phyloP scores from a whole-genome alignment of 2,888 invertebrate species.

The Furcula furcula region DNA sequence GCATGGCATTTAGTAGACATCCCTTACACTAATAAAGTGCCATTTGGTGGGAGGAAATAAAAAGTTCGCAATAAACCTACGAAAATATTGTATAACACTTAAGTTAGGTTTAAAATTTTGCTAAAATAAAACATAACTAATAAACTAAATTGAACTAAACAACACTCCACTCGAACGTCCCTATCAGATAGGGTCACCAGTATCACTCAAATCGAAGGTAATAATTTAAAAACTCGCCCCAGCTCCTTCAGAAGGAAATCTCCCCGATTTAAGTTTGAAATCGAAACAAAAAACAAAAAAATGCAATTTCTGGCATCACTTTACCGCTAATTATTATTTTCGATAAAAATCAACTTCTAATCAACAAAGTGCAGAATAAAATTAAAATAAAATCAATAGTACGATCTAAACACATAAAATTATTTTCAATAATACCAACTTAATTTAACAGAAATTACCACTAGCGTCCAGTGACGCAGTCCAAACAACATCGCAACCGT shows the following conservation, averaged over 20 bases:
- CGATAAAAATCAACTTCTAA: constrained; percentile 74
- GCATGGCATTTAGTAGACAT: constrained; percentile 58
- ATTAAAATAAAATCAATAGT: constrained; percentile 80
- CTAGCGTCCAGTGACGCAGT: constrained; percentile 55
- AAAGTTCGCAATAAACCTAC: constrained; percentile 73
- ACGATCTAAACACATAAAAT: constrained; percentile 77
- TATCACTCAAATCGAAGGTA: constrained; percentile 75
- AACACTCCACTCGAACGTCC: constrained; percentile 71
- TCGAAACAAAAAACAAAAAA: constrained; percentile 64
- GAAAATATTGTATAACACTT: constrained; percentile 80
- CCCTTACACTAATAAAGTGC: constrained; percentile 54
- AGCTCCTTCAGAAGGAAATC: constrained; percentile 61
- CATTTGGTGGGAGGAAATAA: constrained; percentile 79
- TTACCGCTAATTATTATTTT: constrained; percentile 62
- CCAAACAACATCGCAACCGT: constrained; percentile 33
- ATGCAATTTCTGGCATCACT: constrained; percentile 77
- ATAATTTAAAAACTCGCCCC: constrained; percentile 62
- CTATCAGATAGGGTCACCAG: constrained; percentile 71
- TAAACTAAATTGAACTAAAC: constrained; percentile 82
- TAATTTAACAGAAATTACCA: constrained; percentile 78
- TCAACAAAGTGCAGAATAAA: constrained; percentile 79
- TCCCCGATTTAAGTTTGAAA: constrained; percentile 50
- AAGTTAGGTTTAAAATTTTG: constrained; percentile 79
- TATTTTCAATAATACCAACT: constrained; percentile 80
- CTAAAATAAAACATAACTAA: constrained; percentile 82